Base-by-base conservation (phyloP, 2,797 vertebrate species). In the Sebastes diploproa region DNA sequence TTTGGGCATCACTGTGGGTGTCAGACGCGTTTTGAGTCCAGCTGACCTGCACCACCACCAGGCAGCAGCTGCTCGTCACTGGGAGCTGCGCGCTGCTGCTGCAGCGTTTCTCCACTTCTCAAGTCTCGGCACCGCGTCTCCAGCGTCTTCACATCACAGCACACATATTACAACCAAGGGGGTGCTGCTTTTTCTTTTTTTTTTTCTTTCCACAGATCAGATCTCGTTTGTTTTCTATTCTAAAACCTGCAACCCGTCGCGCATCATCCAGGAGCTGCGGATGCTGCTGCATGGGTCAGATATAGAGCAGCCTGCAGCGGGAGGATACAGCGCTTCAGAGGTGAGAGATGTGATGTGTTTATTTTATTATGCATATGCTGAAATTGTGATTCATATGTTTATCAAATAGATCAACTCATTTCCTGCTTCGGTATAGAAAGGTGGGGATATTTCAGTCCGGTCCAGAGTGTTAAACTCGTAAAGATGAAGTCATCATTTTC, bases 31-130 rank as follows among this genome's bases (percentile, higher is more conserved):
- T 86, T 83, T 85, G 67, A 84, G 84, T 91, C 80, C 88, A 86
- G 90, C 92, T 93, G 92, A 93, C 92, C 93, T 87, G 91, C 88
- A 68, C 82, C 83, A 93, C 91, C 88, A 66, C 82, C 83, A 86
- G 88, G 90, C 42, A n/a, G 20, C 92, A 93, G 93, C 91, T 91
- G 92, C 88, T 89, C 74, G 61, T 88, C 82, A 72, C 75, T 76
- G 84, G 76, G 69, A 79, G 77, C 82, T 85, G 80, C 30, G 88
- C 87, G 38, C 42, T 46, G 42, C 42, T 18, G 85, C 86, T 59
- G 87, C 87, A 81, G 88, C 80, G 60, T 67, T 55, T 50, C 46
- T 34, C 46, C 85, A 69, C 78, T 77, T n/a, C 56, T 77, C 22
- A 78, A 83, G 29, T 68, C 25, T 27, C 46, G 20, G 46, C 75